These are phyloP conservation scores for Bathynomus jamesi DNA, from an alignment of 1,140 invertebrate genomes.

Conservation along the genomic window DNA sequence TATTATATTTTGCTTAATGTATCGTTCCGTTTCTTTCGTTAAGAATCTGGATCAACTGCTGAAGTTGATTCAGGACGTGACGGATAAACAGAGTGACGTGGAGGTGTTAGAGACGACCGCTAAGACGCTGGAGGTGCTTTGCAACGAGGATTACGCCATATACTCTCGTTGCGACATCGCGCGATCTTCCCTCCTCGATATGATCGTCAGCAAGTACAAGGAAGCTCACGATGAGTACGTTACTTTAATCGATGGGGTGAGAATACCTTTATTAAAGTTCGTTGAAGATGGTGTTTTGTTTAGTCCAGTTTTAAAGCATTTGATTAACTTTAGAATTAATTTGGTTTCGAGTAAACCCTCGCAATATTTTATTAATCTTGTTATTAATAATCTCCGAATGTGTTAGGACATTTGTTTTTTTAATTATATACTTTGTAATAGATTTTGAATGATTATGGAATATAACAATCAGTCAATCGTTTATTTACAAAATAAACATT, in stretches of 20 bases:
- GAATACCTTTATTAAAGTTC: no score
- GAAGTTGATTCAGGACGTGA: conserved; percentile 68
- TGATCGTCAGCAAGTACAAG: conserved; percentile 79
- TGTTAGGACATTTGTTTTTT: no score
- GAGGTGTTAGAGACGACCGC: conserved; percentile 90
- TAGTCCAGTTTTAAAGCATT: no score
- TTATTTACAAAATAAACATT: no score
- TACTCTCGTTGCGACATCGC: conserved; percentile 80
- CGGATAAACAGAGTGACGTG: conserved; percentile 79
- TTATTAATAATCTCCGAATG: no score
- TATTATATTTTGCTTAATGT: conserved; percentile 5
- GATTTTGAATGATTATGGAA: no score
- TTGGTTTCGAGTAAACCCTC: no score
- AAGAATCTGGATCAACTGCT: conserved; percentile 64
- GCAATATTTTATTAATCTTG: no score
- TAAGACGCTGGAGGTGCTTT: conserved; percentile 86
- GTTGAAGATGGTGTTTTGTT: no score
- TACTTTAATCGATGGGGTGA: conserved; percentile 59
- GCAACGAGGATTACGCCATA: conserved; percentile 79
- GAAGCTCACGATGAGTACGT: conserved; percentile 81
- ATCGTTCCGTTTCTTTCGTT: conserved; percentile 26
- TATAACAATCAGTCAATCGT: no score
- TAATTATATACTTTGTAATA: no score
- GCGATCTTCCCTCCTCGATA: conserved; percentile 81
- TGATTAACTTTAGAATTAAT: no score